Percentiles rank a stretch among this genome's conserved stretches.
These are phyloP conservation scores for Oenanthe oenanthe DNA, from an alignment of 2,113 vertebrate species.

Conservation along the genomic window DNA sequence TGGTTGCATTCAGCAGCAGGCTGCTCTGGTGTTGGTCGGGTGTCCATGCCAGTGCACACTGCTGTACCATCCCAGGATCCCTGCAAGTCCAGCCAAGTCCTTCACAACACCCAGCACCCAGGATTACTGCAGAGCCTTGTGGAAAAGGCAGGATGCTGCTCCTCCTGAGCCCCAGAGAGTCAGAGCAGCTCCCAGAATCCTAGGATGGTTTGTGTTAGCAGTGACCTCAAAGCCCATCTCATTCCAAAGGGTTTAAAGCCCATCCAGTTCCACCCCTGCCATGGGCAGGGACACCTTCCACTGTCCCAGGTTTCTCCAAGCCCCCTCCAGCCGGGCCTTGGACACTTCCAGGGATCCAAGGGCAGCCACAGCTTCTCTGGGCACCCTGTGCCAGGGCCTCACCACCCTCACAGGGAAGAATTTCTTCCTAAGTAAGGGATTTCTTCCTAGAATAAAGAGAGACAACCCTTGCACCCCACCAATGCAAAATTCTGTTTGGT, in stretches of 20 bases:
- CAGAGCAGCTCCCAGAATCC: background rate
- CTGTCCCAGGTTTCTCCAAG: background rate
- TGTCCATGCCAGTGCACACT: rapidly evolving
- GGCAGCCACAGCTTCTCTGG: background rate
- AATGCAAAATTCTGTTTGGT: background rate
- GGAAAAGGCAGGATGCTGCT: background rate
- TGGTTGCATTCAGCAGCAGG: background rate
- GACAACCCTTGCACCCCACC: background rate
- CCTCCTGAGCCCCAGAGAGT: rapidly evolving
- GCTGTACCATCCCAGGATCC: background rate
- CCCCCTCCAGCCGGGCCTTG: background rate
- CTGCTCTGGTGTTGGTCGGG: background rate
- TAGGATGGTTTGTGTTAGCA: background rate
- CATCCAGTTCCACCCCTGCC: background rate
- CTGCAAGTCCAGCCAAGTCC: background rate
- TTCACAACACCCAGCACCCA: background rate
- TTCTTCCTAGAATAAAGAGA: too few species aligned
- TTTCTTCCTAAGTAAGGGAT: background rate
- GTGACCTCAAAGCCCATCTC: background rate
- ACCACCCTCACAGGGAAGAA: background rate
- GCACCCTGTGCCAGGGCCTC: background rate
- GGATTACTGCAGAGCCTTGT: background rate
- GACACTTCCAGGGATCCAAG: background rate
- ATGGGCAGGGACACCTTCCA: background rate
- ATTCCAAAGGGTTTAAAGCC: background rate